phyloP scores from a whole-genome alignment of 2,113 vertebrate genomes.

The Pygoscelis adeliae region DNA sequence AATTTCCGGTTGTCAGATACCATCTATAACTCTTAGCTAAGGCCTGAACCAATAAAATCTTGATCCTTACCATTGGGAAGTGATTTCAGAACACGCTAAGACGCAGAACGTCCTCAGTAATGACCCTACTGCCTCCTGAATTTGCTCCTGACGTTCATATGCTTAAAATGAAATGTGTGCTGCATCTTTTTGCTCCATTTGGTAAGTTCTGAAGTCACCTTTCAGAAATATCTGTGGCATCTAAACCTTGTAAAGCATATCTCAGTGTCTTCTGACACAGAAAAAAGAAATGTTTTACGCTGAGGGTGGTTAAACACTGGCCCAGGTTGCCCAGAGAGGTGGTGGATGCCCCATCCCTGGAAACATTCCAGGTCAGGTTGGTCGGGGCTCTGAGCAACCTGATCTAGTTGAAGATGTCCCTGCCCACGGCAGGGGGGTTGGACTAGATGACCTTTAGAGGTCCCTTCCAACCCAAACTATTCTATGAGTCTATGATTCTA shows the following conservation, averaged over 20 bases:
- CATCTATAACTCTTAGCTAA: neutral
- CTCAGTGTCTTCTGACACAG: neutral
- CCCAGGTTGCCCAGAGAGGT: too few relatives aligned
- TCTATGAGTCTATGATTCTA: too few relatives aligned
- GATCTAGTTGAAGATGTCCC: too few relatives aligned
- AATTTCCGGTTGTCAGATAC: neutral
- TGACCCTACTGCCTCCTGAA: neutral
- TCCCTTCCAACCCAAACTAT: too few relatives aligned
- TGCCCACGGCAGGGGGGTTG: too few relatives aligned
- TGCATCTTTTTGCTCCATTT: neutral
- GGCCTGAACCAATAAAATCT: neutral
- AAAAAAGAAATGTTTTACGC: too few relatives aligned
- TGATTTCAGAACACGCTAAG: neutral
- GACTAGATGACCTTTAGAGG: too few relatives aligned
- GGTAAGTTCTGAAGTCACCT: neutral
- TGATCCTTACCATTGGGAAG: neutral
- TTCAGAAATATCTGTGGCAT: neutral
- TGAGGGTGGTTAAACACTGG: too few relatives aligned
- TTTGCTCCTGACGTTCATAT: neutral
- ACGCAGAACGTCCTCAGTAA: neutral
- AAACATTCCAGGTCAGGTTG: too few relatives aligned
- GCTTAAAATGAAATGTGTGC: neutral
- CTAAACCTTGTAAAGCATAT: neutral
- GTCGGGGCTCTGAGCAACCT: too few relatives aligned
- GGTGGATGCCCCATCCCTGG: too few relatives aligned